Evolutionary conservation across 2,113 vertebrate species (phyloP).

Genomic region (Chauna torquata): DNA sequence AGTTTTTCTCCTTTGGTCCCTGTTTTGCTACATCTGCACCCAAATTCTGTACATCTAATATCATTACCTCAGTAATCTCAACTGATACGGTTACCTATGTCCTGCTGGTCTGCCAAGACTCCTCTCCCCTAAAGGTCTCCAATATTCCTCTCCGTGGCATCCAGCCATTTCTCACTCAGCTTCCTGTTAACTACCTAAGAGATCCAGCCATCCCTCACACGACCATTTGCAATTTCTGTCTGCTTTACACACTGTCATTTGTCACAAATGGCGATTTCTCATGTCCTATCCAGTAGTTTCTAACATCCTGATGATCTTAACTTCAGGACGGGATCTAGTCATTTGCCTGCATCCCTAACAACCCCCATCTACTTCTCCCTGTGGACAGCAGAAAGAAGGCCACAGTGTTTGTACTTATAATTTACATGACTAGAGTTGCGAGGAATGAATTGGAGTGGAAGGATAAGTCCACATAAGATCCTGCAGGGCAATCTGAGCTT

Average conservation of each 20-base stretch:
- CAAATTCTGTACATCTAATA: background rate
- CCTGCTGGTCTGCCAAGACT: background rate
- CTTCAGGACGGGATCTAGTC: background rate
- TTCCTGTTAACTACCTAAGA: background rate
- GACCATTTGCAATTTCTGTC: background rate
- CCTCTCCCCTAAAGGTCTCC: background rate
- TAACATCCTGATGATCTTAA: background rate
- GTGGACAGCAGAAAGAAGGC: background rate
- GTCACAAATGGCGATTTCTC: background rate
- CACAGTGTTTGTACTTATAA: background rate
- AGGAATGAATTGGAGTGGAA: background rate
- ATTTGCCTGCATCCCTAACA: background rate
- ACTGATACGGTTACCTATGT: background rate
- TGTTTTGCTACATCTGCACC: background rate
- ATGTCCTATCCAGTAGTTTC: background rate
- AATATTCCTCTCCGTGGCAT: background rate
- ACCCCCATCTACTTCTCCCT: background rate
- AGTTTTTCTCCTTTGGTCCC: background rate
- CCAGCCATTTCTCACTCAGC: background rate
- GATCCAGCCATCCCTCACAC: background rate
- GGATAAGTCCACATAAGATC: background rate
- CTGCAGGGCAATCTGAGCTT: background rate
- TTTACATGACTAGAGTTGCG: background rate
- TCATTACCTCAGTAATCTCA: background rate
- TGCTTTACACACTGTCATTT: background rate